phyloP scores from a whole-genome alignment of 2,113 vertebrate genomes.

The Psephotus haematonotus region DNA sequence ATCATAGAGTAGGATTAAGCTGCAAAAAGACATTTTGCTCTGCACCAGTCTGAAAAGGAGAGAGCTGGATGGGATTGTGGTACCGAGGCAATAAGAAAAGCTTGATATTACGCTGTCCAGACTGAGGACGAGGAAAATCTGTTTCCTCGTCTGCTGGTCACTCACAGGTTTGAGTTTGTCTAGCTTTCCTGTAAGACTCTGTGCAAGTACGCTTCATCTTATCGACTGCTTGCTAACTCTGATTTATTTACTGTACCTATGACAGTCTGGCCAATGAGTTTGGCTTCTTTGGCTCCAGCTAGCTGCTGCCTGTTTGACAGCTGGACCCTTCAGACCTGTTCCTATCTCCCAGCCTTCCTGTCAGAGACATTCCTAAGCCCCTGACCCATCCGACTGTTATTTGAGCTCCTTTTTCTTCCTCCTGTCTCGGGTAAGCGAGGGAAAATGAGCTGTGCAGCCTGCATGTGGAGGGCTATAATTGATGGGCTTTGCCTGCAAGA shows the following conservation, averaged over 20 bases:
- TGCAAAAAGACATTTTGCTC: background rate
- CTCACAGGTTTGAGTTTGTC: background rate
- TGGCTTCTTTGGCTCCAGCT: background rate
- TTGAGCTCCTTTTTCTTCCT: background rate
- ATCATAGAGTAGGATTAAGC: background rate
- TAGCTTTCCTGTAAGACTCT: background rate
- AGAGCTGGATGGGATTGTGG: background rate
- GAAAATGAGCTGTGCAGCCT: background rate
- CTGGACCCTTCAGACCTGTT: background rate
- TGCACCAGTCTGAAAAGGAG: background rate
- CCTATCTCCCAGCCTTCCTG: background rate
- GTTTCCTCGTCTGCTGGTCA: accelerated
- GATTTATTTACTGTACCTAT: background rate
- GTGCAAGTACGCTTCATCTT: background rate
- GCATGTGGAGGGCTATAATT: background rate
- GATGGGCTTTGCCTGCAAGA: background rate
- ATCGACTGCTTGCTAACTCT: accelerated
- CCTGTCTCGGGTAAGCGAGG: background rate
- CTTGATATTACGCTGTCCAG: background rate
- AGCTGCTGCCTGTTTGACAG: background rate
- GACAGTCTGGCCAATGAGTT: background rate
- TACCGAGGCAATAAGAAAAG: background rate
- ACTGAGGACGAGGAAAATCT: background rate
- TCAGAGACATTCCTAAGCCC: background rate
- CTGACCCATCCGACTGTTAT: background rate